These are phyloP conservation scores for Philonicus albiceps DNA, from an alignment of 2,888 invertebrate species.

Conservation along the genomic window DNA sequence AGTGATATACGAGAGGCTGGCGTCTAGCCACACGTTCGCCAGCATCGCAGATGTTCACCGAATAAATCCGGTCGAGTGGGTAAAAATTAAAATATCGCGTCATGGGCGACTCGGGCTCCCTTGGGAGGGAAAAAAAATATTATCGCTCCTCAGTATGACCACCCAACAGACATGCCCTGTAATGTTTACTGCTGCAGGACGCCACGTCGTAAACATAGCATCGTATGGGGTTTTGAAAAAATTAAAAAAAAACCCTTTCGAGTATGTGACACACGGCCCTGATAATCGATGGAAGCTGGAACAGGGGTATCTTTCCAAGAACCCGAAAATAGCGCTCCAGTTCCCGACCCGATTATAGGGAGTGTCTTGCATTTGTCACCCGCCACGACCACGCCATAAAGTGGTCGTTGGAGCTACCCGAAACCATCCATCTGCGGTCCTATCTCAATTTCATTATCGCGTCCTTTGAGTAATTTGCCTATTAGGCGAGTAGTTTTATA, in stretches of 20 bases:
- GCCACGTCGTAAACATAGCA: neutral
- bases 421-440: neutral
- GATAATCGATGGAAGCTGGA: neutral
- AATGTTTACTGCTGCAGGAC: neutral
- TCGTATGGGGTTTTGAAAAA: neutral
- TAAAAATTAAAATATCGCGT: constrained; percentile 22
- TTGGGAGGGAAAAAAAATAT: neutral
- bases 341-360: too few relatives aligned
- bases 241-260: neutral
- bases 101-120: neutral
- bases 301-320: neutral
- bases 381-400: neutral
- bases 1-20: constrained; percentile 19
- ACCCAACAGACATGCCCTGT: neutral
- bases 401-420: neutral
- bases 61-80: constrained; percentile 8
- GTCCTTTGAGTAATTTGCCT: constrained; percentile 10
- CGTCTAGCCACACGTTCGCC: constrained; percentile 13
- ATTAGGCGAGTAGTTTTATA: constrained; percentile 6
- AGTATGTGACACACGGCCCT: neutral
- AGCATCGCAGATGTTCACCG: constrained; percentile 11
- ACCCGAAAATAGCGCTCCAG: neutral
- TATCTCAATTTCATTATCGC: neutral
- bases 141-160: constrained; percentile 4
- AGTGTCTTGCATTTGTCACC: neutral